phyloP scores from a whole-genome alignment of 37 sponge, comb jelly and placozoan species.

The Ianthella basta region DNA sequence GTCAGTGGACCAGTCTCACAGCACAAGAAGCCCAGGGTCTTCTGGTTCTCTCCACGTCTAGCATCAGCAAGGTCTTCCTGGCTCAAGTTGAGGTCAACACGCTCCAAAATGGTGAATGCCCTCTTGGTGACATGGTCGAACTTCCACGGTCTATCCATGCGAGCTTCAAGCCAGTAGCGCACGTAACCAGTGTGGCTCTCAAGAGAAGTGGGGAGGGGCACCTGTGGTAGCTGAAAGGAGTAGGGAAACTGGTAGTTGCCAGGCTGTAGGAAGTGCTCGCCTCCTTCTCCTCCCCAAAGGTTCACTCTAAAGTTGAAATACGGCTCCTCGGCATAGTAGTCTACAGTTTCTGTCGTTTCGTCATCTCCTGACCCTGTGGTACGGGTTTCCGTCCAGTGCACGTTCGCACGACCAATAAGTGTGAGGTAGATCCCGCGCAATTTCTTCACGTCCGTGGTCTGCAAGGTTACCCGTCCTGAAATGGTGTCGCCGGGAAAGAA shows the following conservation, averaged over 20 bases:
- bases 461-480: conserved; percentile 39
- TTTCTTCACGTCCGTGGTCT: conserved; percentile 30
- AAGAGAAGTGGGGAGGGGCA: conserved; percentile 31
- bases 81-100: conserved; percentile 54
- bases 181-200: conserved; percentile 50
- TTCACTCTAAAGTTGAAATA: conserved; percentile 23
- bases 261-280: conserved; percentile 4
- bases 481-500: conserved; percentile 36
- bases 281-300: conserved; percentile 23
- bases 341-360: conserved; percentile 43
- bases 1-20: conserved; percentile 69
- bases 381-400: conserved; percentile 69
- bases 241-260: conserved; percentile 56
- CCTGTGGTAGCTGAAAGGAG: conserved; percentile 30
- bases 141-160: conserved; percentile 53
- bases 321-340: conserved; percentile 39
- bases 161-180: conserved; percentile 54
- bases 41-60: conserved; percentile 43
- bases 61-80: conserved; percentile 20
- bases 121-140: conserved; percentile 38
- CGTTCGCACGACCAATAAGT: conserved; percentile 49
- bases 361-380: conserved; percentile 37
- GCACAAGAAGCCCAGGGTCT: conserved; percentile 73
- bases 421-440: conserved; percentile 43
- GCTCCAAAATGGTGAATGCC: conserved; percentile 43